Base-by-base conservation (phyloP, 1,140 invertebrate genomes). In the Reticulitermes speratus region DNA sequence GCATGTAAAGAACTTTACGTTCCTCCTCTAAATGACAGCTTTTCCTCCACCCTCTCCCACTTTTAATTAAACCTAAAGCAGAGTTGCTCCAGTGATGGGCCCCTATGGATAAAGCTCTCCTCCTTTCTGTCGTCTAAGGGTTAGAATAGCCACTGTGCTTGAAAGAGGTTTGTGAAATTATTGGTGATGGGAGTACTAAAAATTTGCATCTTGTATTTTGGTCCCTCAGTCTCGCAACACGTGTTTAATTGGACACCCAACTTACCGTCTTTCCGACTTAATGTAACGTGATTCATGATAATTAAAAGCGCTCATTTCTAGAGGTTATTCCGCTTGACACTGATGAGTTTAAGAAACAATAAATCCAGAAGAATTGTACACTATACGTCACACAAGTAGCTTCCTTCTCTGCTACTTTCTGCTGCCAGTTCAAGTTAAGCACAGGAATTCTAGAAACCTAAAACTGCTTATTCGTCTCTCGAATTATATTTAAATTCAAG, bases 1-100 rank as follows among this genome's bases (percentile, higher is more conserved):
- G 65, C 65, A 75, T 75, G 65, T 75, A 30, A 75, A 75, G 65
- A 75, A 75, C n/a, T 75, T 75, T 75, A 75, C 65, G n/a, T 25
- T 75, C 25, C 65, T 75, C 65, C 65, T 75, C 65, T 75, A 75
- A 75, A 75, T 75, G 65, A 75, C 25, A 75, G 65, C 19, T 30
- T 75, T 25, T 25, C n/a, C 65, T 30, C 8, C 65, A 75, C 65
- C 65, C 65, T 65, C 65, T 75, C 25, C 65, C 65, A 75, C 65
- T 75, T 75, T 75, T 75, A 75, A 75, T 75, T 75, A 75, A 75
- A 75, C 65, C 65, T 25, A 75, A 25, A 75, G 65, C 65, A 30
- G 65, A 75, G 65, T 75, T 30, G 65, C 65, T 75, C 65, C 65
- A 75, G 65, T 75, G 65, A 75, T 75, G 65, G 65, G 65, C 65